These are phyloP conservation scores for Oxyruncus cristatus DNA, from an alignment of 2,113 vertebrate species.

Conservation along the genomic window DNA sequence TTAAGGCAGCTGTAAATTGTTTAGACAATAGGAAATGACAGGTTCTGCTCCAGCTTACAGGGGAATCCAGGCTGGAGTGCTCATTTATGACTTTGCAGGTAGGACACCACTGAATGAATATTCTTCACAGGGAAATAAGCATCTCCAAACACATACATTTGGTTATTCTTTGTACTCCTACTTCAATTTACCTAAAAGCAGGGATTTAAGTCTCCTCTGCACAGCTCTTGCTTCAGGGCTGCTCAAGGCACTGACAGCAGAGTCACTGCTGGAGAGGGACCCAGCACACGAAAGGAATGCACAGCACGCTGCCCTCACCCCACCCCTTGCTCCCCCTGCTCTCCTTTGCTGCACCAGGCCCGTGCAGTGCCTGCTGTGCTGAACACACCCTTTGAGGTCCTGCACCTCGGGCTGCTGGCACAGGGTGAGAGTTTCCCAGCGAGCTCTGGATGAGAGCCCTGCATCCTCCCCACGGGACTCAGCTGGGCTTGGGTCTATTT, in stretches of 20 bases:
- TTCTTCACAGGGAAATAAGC: background rate
- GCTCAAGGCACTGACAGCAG: background rate
- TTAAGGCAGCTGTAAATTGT: slow-evolving; percentile 33
- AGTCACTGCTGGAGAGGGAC: background rate
- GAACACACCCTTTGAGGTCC: accelerated
- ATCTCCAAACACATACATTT: background rate
- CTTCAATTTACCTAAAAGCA: background rate
- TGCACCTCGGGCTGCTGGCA: accelerated
- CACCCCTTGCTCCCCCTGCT: background rate
- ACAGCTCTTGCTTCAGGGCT: background rate
- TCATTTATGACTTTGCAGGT: slow-evolving; percentile 1
- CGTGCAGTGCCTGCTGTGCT: accelerated
- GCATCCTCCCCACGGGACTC: accelerated
- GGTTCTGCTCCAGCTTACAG: background rate
- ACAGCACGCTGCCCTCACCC: background rate
- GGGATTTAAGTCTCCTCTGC: background rate
- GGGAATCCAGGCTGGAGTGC: background rate
- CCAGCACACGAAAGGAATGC: accelerated
- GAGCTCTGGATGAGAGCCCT: accelerated
- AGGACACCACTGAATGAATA: background rate
- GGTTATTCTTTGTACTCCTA: background rate
- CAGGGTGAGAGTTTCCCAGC: accelerated
- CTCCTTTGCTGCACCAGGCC: accelerated
- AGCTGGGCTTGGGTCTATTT: accelerated
- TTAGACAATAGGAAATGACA: slow-evolving; percentile 32